Evolutionary conservation across 2,797 vertebrate species (phyloP).

Genomic region (Paramormyrops hopkinsi): DNA sequence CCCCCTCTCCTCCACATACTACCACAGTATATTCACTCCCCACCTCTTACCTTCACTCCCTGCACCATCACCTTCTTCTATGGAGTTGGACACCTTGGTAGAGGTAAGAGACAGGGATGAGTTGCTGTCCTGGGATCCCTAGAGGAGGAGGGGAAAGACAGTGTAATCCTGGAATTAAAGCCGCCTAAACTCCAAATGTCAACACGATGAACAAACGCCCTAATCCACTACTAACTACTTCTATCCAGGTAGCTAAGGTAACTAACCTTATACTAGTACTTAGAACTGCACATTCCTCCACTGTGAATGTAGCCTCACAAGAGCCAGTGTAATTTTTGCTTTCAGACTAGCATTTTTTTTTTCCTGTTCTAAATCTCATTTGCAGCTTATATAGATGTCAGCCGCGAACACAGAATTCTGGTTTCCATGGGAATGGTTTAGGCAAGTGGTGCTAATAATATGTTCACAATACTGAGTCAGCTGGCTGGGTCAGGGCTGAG

Average conservation of each 20-base stretch:
- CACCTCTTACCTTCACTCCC: conserved; percentile 70
- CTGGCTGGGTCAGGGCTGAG: conserved; percentile 30
- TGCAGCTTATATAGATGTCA: conserved; percentile 10
- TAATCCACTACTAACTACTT: neutral
- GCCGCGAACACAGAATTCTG: conserved; percentile 52
- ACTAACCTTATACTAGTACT: neutral
- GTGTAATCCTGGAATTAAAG: neutral
- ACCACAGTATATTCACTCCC: conserved; percentile 10
- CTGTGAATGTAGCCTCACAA: neutral
- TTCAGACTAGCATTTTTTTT: neutral
- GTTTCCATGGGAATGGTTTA: conserved; percentile 72
- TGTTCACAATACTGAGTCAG: conserved; percentile 51
- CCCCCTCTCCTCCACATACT: neutral
- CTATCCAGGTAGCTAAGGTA: neutral
- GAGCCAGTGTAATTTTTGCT: neutral
- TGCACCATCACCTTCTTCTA: conserved; percentile 72
- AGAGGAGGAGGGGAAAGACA: conserved; percentile 23
- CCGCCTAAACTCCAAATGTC: neutral
- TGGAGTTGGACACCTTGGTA: conserved; percentile 80
- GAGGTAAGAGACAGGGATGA: conserved; percentile 85
- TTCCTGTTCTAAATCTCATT: neutral
- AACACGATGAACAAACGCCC: neutral
- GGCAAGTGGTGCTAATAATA: conserved; percentile 55
- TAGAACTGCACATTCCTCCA: neutral
- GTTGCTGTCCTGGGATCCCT: conserved; percentile 79